phyloP scores from a whole-genome alignment of 2,797 vertebrate species.

The Gymnothorax javanicus region DNA sequence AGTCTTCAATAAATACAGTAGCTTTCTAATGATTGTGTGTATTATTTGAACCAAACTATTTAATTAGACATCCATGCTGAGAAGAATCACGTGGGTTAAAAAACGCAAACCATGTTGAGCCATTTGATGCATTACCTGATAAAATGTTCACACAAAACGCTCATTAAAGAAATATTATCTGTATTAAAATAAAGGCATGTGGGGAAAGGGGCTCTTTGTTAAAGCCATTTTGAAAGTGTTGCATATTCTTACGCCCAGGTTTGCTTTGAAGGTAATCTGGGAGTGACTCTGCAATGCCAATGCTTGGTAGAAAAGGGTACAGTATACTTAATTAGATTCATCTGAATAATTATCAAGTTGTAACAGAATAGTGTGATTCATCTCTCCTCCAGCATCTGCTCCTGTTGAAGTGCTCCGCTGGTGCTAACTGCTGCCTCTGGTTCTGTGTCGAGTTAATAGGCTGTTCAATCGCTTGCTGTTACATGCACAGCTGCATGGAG shows the following conservation, averaged over 20 bases:
- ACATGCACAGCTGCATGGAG: constrained; percentile 79
- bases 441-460: constrained; percentile 76
- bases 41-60: constrained; percentile 38
- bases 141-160: constrained; percentile 53
- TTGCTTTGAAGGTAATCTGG: background rate
- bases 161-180: constrained; percentile 48
- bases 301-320: constrained; percentile 12
- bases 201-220: constrained; percentile 26
- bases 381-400: constrained; percentile 79
- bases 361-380: constrained; percentile 81
- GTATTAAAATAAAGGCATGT: constrained; percentile 42
- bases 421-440: constrained; percentile 76
- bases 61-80: constrained; percentile 47
- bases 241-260: background rate
- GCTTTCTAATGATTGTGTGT: constrained; percentile 35
- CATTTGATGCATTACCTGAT: constrained; percentile 54
- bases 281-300: constrained; percentile 2
- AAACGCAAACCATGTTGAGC: constrained; percentile 41
- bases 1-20: constrained; percentile 33
- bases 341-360: constrained; percentile 79
- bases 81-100: constrained; percentile 49
- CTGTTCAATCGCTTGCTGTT: constrained; percentile 76
- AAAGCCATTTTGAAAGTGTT: background rate
- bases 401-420: constrained; percentile 69
- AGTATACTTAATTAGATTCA: constrained; percentile 74